Percentiles rank a stretch among this genome's conserved stretches.
Conservation (phyloP, 2,797 vertebrate species). For the Hydrophis major region DNA sequence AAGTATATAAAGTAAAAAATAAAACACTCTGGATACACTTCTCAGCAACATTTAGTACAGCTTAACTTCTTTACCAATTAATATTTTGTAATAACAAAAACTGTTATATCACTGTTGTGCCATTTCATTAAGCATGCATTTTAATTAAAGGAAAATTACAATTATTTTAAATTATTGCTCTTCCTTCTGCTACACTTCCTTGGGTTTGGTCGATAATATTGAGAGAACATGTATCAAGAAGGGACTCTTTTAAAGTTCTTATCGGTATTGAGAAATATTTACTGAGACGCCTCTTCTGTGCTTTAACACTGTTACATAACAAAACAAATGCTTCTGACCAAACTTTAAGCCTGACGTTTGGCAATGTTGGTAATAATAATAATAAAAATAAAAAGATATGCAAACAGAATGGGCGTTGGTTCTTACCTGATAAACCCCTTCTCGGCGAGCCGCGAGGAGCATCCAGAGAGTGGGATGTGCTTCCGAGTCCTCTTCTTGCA, state of each 20-base stretch:
- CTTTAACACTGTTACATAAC: background rate
- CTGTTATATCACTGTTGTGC: conserved; percentile 54
- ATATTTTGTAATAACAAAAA: conserved; percentile 45
- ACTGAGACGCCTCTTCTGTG: accelerated
- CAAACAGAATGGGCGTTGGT: background rate
- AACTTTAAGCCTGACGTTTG: background rate
- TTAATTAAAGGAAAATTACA: conserved; percentile 67
- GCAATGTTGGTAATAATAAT: background rate
- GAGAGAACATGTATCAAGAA: background rate
- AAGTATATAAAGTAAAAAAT: background rate
- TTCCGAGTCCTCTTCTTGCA: too few species aligned
- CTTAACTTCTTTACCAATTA: conserved; percentile 52
- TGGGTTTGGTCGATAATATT: background rate
- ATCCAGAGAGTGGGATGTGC: too few species aligned
- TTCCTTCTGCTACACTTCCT: conserved; percentile 38
- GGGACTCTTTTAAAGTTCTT: background rate
- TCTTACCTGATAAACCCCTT: too few species aligned
- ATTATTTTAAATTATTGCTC: conserved; percentile 50
- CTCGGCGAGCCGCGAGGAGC: too few species aligned
- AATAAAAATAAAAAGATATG: background rate
- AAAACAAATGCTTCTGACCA: background rate
- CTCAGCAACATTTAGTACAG: conserved; percentile 32
- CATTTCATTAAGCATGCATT: conserved; percentile 60
- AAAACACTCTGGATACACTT: conserved; percentile 34
- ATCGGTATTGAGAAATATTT: background rate